Evolutionary conservation across 2,113 vertebrate genomes (phyloP).

Genomic region (Tricholaema leucomelas): DNA sequence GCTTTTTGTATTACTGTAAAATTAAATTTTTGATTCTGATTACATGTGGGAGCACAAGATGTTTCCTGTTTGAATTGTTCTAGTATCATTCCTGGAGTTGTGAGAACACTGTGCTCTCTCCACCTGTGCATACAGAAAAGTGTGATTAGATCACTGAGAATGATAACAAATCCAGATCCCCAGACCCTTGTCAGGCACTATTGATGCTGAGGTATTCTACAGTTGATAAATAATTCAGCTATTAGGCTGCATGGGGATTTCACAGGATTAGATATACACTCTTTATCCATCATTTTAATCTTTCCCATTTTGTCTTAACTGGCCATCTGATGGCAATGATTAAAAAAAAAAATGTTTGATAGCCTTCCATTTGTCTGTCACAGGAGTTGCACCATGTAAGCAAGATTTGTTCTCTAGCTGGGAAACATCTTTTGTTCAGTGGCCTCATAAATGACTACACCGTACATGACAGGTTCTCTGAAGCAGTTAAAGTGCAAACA

Average conservation of each 20-base stretch:
- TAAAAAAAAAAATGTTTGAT: neutral
- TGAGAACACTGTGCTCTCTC: neutral
- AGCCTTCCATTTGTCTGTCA: neutral
- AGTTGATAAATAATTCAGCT: slow-evolving; percentile 57
- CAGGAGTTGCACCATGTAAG: neutral
- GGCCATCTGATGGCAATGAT: neutral
- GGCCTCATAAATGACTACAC: neutral
- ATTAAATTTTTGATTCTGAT: neutral
- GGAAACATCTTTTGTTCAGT: neutral
- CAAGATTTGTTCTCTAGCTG: neutral
- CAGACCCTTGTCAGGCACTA: neutral
- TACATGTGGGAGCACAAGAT: neutral
- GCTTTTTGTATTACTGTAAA: neutral
- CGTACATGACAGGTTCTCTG: neutral
- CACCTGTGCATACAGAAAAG: neutral
- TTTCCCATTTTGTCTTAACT: neutral
- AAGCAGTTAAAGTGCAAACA: slow-evolving; percentile 5
- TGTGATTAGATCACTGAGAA: neutral
- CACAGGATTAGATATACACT: neutral
- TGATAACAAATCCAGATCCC: neutral
- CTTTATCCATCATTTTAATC: slow-evolving; percentile 9
- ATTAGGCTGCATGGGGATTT: neutral
- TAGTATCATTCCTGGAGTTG: neutral
- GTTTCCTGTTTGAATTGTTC: neutral
- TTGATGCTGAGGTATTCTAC: neutral